Conservation (phyloP, 2,797 vertebrate genomes). For the Oreortyx pictus region DNA sequence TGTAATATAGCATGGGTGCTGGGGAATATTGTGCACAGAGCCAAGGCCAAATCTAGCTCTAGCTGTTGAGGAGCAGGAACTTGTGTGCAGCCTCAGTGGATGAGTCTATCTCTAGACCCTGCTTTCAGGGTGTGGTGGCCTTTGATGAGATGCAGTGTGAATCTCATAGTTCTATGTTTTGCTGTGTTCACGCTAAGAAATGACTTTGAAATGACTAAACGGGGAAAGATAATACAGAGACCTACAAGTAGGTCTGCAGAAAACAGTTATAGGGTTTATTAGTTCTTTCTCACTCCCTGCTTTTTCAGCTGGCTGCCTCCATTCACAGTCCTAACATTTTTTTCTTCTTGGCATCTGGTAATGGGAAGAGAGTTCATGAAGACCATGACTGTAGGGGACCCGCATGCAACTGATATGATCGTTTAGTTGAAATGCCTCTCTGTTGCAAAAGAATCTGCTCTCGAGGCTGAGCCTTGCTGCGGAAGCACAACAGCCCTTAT, state of each 20-base stretch:
- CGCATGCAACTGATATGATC: not conserved
- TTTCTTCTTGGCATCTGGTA: not conserved
- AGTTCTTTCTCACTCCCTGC: not conserved
- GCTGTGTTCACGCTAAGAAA: not conserved
- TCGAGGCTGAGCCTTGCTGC: not conserved
- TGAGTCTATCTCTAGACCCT: not conserved
- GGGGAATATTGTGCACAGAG: not conserved
- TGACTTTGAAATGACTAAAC: not conserved
- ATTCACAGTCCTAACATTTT: not conserved
- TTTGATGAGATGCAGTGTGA: not conserved
- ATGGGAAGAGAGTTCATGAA: not conserved
- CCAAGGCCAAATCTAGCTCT: not conserved
- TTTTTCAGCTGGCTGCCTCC: not conserved
- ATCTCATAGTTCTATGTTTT: fast-evolving
- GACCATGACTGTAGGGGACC: not conserved
- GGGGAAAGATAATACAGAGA: not conserved
- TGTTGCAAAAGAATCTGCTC: not conserved
- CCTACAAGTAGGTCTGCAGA: not conserved
- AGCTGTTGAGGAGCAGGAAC: not conserved
- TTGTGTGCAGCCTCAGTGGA: not conserved
- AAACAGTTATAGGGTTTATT: not conserved
- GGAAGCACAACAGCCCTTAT: not conserved
- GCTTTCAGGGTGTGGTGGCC: not conserved
- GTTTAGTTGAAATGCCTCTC: not conserved
- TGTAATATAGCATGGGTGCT: not conserved